Base-by-base conservation (phyloP, 1,140 invertebrate species). In the Panulirus ornatus region DNA sequence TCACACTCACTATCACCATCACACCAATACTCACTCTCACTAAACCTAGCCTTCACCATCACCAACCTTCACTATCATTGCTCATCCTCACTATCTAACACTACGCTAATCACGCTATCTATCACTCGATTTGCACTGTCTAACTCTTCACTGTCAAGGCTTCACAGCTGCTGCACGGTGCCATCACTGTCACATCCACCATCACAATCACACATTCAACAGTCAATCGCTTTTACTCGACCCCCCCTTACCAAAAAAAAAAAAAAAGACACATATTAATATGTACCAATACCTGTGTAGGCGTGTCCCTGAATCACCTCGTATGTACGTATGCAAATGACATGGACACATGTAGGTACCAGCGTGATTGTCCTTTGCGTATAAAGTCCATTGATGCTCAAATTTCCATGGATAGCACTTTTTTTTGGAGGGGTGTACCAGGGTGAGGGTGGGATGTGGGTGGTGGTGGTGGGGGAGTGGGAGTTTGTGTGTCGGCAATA, bases 381-480 rank as follows among this genome's bases (percentile, higher is more conserved):
- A 87, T 87, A 87, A 78, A 87, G 47, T 54, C n/a, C 54, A 78
- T 22, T 47, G 19, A 78, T 87, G 54, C 66, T 63, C 75, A 78
- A 54, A 87, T 87, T 78, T 87, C 71, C 75, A 87, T 87, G 75
- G 66, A 85, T 85, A 85, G 73, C 83, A 70, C 30, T 71, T 51
- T 66, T 66, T 84, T 66, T 70, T 40, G 16, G 38, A 34, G n/a
- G 38, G 40, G 51, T 58, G 14, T 58, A 82, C 47, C 79, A 44
- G 83, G 38, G 58, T n/a, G 58, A 8, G 3, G n/a, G n/a, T 6
- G 11, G 27, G 11, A 1, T 0, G 0, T n/a, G 58, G 27, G 54
- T 3, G n/a, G 27, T 27, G 58, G 58, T n/a, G n/a, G n/a, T 22
- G 58, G 58, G 58, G 14, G n/a, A 6, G 30, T 47, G 54, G 54